phyloP scores from a whole-genome alignment of 2,888 invertebrate species.

The Sinopyrophorus schimmeli region DNA sequence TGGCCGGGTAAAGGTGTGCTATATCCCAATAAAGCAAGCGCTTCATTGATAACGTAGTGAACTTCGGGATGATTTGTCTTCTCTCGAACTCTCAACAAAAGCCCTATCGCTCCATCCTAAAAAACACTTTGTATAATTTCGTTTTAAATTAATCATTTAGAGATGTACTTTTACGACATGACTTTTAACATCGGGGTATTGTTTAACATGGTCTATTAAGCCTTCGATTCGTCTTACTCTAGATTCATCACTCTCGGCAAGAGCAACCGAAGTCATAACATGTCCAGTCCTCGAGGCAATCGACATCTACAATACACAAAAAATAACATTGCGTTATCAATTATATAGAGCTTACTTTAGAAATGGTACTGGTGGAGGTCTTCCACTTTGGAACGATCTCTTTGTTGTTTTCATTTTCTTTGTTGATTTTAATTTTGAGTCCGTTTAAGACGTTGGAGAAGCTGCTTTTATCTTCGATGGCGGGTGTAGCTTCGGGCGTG shows the following conservation, averaged over 20 bases:
- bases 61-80: constrained; percentile 51
- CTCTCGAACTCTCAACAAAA: constrained; percentile 62
- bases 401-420: constrained; percentile 43
- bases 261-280: constrained; percentile 65
- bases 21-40: constrained; percentile 73
- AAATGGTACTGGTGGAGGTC: constrained; percentile 42
- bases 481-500: constrained; percentile 16
- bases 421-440: constrained; percentile 51
- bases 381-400: constrained; percentile 58
- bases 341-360: constrained; percentile 40
- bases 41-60: constrained; percentile 54
- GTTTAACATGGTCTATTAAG: constrained; percentile 71
- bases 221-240: constrained; percentile 68
- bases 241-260: constrained; percentile 62
- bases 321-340: neutral
- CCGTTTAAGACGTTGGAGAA: constrained; percentile 54
- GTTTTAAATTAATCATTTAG: neutral
- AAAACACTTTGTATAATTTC: constrained; percentile 9
- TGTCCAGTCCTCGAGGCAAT: constrained; percentile 69
- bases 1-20: constrained; percentile 67
- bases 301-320: constrained; percentile 60
- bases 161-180: constrained; percentile 68
- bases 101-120: constrained; percentile 70
- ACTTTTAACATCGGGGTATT: constrained; percentile 73
- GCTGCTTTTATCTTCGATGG: constrained; percentile 7